phyloP scores from a whole-genome alignment of 2,888 invertebrate genomes.

The Clusia tigrina region DNA sequence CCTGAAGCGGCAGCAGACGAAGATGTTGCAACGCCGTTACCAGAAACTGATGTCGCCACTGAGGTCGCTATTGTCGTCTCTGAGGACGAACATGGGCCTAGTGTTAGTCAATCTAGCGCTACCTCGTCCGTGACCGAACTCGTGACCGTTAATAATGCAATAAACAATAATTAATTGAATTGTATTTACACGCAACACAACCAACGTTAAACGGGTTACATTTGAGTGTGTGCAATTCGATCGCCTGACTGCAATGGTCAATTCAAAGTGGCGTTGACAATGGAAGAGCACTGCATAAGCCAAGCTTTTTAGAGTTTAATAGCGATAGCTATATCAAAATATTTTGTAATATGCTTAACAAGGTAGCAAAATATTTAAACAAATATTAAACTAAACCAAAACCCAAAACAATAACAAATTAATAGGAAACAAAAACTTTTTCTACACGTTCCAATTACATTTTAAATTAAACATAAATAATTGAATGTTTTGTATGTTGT shows the following conservation, averaged over 20 bases:
- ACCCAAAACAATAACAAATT: neutral
- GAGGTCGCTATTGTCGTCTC: constrained; percentile 32
- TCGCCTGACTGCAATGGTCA: neutral
- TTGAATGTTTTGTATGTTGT: no score
- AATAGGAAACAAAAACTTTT: neutral
- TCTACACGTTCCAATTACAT: constrained; percentile 1
- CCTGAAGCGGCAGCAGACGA: constrained; percentile 68
- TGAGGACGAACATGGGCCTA: constrained; percentile 67
- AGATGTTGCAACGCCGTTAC: constrained; percentile 40
- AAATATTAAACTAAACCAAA: neutral
- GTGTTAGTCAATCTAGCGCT: constrained; percentile 69
- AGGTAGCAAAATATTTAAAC: neutral
- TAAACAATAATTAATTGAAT: constrained; percentile 44
- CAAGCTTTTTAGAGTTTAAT: neutral
- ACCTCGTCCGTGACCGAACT: constrained; percentile 57
- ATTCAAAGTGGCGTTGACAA: neutral
- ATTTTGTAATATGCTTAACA: neutral
- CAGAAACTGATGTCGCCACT: constrained; percentile 66
- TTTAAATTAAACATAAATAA: neutral
- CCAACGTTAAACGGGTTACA: neutral
- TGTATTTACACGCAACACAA: neutral
- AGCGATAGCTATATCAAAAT: neutral
- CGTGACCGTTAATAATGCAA: constrained; percentile 51
- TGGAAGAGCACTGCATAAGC: neutral
- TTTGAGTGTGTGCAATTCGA: neutral